Percentiles rank a stretch among this genome's conserved stretches.
Conservation (phyloP, 2,888 invertebrate species). For the Hydriomena furcata region DNA sequence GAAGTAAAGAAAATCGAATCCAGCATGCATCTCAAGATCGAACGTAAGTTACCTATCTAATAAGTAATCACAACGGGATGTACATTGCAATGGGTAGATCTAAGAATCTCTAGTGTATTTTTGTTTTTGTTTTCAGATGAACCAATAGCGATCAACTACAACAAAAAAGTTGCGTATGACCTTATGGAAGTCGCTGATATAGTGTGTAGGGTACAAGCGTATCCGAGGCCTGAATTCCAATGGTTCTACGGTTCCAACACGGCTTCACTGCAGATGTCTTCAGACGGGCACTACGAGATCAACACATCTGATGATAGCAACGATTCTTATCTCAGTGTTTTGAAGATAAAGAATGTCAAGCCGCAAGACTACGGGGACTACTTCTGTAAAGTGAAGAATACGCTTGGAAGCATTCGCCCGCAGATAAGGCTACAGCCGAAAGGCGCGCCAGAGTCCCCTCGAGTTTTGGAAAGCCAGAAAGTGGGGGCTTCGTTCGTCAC, state of each 20-base stretch:
- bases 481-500: slow-evolving; percentile 91
- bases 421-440: slow-evolving; percentile 92
- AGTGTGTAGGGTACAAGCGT: slow-evolving; percentile 94
- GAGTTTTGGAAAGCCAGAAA: slow-evolving; percentile 87
- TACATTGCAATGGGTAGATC: neutral
- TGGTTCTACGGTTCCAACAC: slow-evolving; percentile 93
- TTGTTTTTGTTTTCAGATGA: slow-evolving; percentile 86
- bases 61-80: neutral
- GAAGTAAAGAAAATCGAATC: slow-evolving; percentile 94
- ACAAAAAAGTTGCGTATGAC: slow-evolving; percentile 95
- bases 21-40: slow-evolving; percentile 94
- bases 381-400: slow-evolving; percentile 93
- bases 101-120: no score
- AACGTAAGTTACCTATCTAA: slow-evolving; percentile 92
- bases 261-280: slow-evolving; percentile 89
- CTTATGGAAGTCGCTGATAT: slow-evolving; percentile 93
- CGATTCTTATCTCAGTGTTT: slow-evolving; percentile 92
- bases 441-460: slow-evolving; percentile 93
- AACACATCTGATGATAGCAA: slow-evolving; percentile 91
- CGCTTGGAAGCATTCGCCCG: slow-evolving; percentile 89
- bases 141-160: slow-evolving; percentile 93
- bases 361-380: slow-evolving; percentile 96
- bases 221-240: slow-evolving; percentile 96
- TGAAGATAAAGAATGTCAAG: slow-evolving; percentile 88
- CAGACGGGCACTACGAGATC: slow-evolving; percentile 93